Conservation (phyloP, 2,797 vertebrate genomes). For the Prionace glauca region DNA sequence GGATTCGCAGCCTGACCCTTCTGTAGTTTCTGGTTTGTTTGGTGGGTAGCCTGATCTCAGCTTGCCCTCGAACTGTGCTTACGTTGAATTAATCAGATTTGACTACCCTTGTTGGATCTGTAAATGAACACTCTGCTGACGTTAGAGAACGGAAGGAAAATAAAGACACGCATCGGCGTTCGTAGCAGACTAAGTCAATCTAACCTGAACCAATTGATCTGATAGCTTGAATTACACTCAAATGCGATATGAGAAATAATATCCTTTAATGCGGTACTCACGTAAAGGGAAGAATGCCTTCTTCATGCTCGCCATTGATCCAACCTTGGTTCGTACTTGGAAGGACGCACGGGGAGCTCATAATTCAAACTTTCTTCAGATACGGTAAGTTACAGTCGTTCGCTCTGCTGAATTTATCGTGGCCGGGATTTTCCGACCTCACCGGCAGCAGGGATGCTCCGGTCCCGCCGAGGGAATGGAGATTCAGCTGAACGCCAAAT, state of each 20-base stretch:
- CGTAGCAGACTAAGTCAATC: neutral
- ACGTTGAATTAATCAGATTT: neutral
- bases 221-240: constrained; percentile 7
- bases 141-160: neutral
- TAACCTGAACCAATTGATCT: neutral
- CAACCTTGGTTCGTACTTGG: neutral
- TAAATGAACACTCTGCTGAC: constrained; percentile 13
- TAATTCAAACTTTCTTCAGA: neutral
- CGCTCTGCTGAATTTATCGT: neutral
- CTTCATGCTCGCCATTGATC: neutral
- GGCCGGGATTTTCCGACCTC: too few species aligned
- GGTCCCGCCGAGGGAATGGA: too few species aligned
- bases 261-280: neutral
- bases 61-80: neutral
- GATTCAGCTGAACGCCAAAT: too few species aligned
- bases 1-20: neutral
- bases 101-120: neutral
- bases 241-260: neutral
- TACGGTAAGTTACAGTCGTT: too few species aligned
- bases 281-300: neutral
- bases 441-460: too few species aligned
- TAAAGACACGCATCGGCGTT: neutral
- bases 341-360: neutral
- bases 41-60: neutral
- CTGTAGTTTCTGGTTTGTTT: neutral